phyloP scores from a whole-genome alignment of 2,888 invertebrate genomes.

The Mesoligia furuncula region DNA sequence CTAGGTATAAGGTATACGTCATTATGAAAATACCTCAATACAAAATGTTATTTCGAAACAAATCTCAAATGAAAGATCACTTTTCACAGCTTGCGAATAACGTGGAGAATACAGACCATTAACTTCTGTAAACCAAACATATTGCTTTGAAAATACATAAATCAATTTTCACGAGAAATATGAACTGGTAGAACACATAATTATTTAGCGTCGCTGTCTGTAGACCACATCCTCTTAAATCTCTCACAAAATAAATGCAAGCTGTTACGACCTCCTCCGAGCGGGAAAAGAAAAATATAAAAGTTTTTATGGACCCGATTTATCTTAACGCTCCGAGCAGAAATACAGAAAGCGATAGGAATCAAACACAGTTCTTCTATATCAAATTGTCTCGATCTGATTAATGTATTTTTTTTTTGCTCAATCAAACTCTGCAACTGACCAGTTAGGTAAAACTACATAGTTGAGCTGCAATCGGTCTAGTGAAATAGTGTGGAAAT shows the following conservation, averaged over 20 bases:
- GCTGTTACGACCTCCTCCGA: slow-evolving; percentile 74
- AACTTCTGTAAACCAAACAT: slow-evolving; percentile 29
- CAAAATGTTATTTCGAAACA: neutral
- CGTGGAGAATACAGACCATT: slow-evolving; percentile 1
- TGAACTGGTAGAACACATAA: slow-evolving; percentile 48
- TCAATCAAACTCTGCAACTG: slow-evolving; percentile 33
- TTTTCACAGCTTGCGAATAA: slow-evolving; percentile 12
- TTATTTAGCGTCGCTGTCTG: slow-evolving; percentile 51
- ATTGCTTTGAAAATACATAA: slow-evolving; percentile 35
- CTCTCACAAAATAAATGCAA: slow-evolving; percentile 81
- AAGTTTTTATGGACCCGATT: slow-evolving; percentile 78
- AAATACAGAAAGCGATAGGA: slow-evolving; percentile 65
- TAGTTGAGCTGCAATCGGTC: neutral
- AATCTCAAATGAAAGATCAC: neutral
- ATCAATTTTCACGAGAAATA: slow-evolving; percentile 37
- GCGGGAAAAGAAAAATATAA: slow-evolving; percentile 72
- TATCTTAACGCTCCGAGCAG: slow-evolving; percentile 75
- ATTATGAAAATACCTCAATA: neutral
- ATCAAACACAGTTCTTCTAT: slow-evolving; percentile 70
- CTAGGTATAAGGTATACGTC: neutral
- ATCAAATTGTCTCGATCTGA: slow-evolving; percentile 55
- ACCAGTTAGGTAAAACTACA: slow-evolving; percentile 2
- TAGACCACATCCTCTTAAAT: slow-evolving; percentile 70
- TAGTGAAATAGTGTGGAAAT: neutral
- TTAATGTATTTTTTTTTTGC: slow-evolving; percentile 51